phyloP scores from a whole-genome alignment of 2,113 vertebrate species.

The Podarcis cretensis region DNA sequence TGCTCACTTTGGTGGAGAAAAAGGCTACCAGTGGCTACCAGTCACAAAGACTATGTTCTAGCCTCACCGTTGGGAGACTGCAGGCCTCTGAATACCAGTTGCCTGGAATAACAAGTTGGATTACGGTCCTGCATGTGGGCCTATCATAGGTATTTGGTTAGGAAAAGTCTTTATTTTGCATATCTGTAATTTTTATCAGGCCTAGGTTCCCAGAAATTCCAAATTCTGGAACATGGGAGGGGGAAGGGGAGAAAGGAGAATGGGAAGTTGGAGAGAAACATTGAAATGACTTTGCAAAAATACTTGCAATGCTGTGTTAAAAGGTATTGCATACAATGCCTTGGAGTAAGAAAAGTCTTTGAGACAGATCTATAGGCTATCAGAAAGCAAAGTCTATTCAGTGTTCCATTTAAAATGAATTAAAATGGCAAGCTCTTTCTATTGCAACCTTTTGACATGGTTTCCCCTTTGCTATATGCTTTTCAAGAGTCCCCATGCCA shows the following conservation, averaged over 20 bases:
- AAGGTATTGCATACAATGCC: neutral
- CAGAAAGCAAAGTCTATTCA: slow-evolving; percentile 8
- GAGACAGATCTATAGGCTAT: neutral
- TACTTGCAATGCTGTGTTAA: neutral
- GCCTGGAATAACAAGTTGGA: too few relatives aligned
- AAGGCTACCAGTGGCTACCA: too few relatives aligned
- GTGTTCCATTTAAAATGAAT: slow-evolving; percentile 10
- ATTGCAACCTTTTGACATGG: slow-evolving; percentile 4
- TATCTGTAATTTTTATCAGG: neutral
- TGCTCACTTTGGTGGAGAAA: neutral
- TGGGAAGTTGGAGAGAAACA: neutral
- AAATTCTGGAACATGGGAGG: neutral
- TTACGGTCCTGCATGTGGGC: too few relatives aligned
- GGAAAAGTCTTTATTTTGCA: neutral
- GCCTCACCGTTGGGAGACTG: too few relatives aligned
- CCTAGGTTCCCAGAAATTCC: neutral
- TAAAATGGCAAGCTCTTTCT: slow-evolving; percentile 3
- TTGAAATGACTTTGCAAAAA: neutral
- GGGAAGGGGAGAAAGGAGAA: neutral
- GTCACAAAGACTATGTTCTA: too few relatives aligned
- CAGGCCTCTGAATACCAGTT: too few relatives aligned
- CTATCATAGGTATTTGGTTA: neutral
- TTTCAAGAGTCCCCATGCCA: slow-evolving; percentile 5
- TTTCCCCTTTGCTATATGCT: slow-evolving; percentile 13
- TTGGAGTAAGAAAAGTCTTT: neutral